Evolutionary conservation across 1,140 invertebrate species (phyloP).

Genomic region (Sycobia sp.): DNA sequence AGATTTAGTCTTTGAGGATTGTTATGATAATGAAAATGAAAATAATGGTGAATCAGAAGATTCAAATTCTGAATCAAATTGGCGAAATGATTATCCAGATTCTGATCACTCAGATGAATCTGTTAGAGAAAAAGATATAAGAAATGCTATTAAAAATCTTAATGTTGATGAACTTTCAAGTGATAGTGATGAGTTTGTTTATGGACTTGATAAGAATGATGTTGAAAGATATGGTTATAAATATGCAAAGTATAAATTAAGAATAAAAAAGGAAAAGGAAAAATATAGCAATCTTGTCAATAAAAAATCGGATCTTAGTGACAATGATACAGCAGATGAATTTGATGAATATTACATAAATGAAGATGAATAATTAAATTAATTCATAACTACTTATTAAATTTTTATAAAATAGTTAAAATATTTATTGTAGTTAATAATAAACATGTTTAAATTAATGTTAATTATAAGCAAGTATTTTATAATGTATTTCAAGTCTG

Average conservation of each 20-base stretch:
- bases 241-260: conserved; percentile 65
- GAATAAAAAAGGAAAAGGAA: conserved; percentile 46
- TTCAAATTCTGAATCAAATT: conserved; percentile 64
- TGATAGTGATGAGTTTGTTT: conserved; percentile 57
- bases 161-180: conserved; percentile 41
- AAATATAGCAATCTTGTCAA: conserved; percentile 29
- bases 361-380: neutral
- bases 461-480: neutral
- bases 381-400: neutral
- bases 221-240: conserved; percentile 60
- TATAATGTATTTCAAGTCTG: conserved; percentile 3
- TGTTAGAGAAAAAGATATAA: conserved; percentile 49
- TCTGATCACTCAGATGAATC: conserved; percentile 54
- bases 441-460: neutral
- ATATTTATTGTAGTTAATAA: neutral
- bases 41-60: conserved; percentile 55
- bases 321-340: conserved; percentile 23
- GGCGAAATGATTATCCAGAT: conserved; percentile 64
- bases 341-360: neutral
- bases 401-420: neutral
- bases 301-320: conserved; percentile 32
- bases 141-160: conserved; percentile 45
- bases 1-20: conserved; percentile 46
- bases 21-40: conserved; percentile 38
- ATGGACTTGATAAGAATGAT: conserved; percentile 60